phyloP scores from a whole-genome alignment of 2,888 invertebrate genomes.

The Griposia aprilina region DNA sequence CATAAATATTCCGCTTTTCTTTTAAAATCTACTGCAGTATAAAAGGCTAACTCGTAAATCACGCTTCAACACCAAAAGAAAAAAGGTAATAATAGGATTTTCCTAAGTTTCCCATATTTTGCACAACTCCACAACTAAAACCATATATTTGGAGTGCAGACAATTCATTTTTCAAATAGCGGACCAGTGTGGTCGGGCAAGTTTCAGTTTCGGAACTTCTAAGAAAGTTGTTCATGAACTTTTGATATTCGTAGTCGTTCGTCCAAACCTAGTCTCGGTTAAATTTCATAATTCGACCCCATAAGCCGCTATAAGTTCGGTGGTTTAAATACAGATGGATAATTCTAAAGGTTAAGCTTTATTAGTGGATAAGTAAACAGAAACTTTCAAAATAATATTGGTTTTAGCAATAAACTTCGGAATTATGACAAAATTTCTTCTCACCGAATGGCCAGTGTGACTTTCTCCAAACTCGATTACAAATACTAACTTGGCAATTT shows the following conservation, averaged over 20 bases:
- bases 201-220: constrained; percentile 81
- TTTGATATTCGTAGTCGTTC: constrained; percentile 85
- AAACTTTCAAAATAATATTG: constrained; percentile 30
- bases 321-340: constrained; percentile 65
- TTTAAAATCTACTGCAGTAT: constrained; percentile 28
- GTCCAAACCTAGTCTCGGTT: constrained; percentile 75
- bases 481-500: constrained; percentile 39
- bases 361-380: constrained; percentile 23
- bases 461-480: constrained; percentile 19
- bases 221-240: constrained; percentile 81
- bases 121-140: constrained; percentile 79
- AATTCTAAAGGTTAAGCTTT: constrained; percentile 58
- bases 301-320: constrained; percentile 68
- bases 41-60: constrained; percentile 50
- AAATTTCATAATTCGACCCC: constrained; percentile 82
- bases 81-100: constrained; percentile 67
- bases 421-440: constrained; percentile 18
- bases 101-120: constrained; percentile 79
- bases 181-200: constrained; percentile 76
- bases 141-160: constrained; percentile 88
- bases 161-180: constrained; percentile 89
- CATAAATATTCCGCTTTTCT: constrained; percentile 21
- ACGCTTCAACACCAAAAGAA: constrained; percentile 47
- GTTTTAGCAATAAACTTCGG: constrained; percentile 7
- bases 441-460: background rate